Evolutionary conservation across 2,888 invertebrate genomes (phyloP).

Genomic region (Ormyrus nitidulus): DNA sequence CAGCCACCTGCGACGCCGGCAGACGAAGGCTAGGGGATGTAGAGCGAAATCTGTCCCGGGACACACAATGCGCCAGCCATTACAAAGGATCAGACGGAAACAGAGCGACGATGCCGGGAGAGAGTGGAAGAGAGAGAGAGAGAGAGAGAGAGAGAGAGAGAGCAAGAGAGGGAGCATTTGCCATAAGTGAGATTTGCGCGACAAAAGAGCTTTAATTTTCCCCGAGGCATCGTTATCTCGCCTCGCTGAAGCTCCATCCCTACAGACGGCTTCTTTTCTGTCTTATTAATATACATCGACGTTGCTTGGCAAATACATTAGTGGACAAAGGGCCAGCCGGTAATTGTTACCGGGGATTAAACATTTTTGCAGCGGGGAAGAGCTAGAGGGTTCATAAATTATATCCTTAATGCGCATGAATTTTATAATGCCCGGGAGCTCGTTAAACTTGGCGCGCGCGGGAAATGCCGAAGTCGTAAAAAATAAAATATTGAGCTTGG

Average conservation of each 20-base stretch:
- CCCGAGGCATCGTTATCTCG: constrained; percentile 8
- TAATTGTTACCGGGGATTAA: no score
- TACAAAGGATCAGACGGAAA: constrained; percentile 51
- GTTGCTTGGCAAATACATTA: no score
- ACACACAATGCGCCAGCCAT: constrained; percentile 45
- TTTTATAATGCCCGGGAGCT: no score
- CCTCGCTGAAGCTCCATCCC: background rate
- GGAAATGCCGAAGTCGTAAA: no score
- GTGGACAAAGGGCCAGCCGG: no score
- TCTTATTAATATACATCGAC: no score
- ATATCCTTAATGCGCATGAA: no score
- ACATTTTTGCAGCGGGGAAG: no score
- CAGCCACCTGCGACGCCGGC: background rate
- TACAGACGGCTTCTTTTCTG: background rate
- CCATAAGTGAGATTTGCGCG: constrained; percentile 6
- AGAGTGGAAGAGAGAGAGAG: background rate
- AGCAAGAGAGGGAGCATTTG: constrained; percentile 1
- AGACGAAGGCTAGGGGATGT: background rate
- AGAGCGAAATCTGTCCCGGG: constrained; percentile 19
- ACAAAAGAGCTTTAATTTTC: constrained; percentile 15
- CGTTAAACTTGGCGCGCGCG: no score
- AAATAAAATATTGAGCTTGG: no score
- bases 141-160: background rate
- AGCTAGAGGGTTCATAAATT: no score
- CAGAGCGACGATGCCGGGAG: background rate